Evolutionary conservation across 35 echinoderm and acorn worm species (phyloP).

Genomic region (Amphiura filiformis): DNA sequence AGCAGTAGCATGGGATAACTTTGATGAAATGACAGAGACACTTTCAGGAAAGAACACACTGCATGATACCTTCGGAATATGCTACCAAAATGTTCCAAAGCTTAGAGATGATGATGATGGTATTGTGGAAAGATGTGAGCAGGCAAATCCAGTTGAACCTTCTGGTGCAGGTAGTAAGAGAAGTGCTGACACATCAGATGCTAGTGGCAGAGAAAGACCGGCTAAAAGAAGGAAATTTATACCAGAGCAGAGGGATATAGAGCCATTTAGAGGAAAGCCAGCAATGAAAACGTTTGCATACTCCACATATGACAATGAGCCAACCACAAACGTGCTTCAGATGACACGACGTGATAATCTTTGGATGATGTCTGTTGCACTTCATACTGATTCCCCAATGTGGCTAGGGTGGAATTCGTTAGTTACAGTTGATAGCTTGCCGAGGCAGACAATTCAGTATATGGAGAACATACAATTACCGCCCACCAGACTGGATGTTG

Average conservation of each 20-base stretch:
- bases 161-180: neutral
- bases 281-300: neutral
- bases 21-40: slow-evolving; percentile 9
- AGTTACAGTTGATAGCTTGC: neutral
- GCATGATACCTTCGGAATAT: slow-evolving; percentile 25
- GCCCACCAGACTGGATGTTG: slow-evolving; percentile 22
- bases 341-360: neutral
- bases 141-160: neutral
- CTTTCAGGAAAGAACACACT: slow-evolving; percentile 14
- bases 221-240: neutral
- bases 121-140: neutral
- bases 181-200: neutral
- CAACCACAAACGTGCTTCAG: neutral
- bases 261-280: slow-evolving; percentile 3
- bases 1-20: slow-evolving; percentile 30
- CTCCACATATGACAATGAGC: neutral
- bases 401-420: slow-evolving; percentile 32
- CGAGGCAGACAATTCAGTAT: slow-evolving; percentile 22
- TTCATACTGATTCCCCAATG: slow-evolving; percentile 22
- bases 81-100: slow-evolving; percentile 14
- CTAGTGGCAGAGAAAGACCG: neutral
- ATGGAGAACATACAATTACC: slow-evolving; percentile 26
- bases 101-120: neutral
- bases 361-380: neutral
- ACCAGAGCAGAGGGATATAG: neutral